phyloP scores from a whole-genome alignment of 2,113 vertebrate species.

The Notothenia rossii region DNA sequence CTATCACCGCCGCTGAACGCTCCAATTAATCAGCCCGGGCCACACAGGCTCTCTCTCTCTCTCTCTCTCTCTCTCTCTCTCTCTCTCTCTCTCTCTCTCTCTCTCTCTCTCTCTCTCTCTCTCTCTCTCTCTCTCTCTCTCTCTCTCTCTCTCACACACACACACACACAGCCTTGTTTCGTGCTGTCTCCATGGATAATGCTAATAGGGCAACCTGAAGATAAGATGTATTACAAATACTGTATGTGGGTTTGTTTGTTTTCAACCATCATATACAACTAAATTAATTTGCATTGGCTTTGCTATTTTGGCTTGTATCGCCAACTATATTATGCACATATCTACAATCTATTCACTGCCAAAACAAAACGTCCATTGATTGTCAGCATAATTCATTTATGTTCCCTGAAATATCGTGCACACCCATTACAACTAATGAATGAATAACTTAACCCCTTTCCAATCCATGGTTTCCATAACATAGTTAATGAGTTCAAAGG shows the following conservation, averaged over 20 bases:
- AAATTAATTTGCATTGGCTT: conserved; percentile 3
- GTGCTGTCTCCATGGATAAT: conserved; percentile 54
- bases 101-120: too few relatives aligned
- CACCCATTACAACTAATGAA: not conserved
- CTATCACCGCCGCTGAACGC: conserved; percentile 70
- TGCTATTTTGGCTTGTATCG: not conserved
- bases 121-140: too few relatives aligned
- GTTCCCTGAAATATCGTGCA: not conserved
- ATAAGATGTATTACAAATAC: conserved; percentile 11
- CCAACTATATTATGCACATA: not conserved
- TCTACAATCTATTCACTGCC: not conserved
- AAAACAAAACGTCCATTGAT: conserved; percentile 4
- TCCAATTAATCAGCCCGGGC: conserved; percentile 76
- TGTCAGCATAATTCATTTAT: not conserved
- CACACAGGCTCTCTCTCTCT: conserved; percentile 22
- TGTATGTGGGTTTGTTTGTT: conserved; percentile 5
- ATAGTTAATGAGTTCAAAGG: too few relatives aligned
- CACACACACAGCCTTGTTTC: conserved; percentile 32
- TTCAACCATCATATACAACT: not conserved
- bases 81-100: too few relatives aligned
- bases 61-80: too few relatives aligned
- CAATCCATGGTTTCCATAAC: too few relatives aligned
- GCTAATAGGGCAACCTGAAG: conserved; percentile 48
- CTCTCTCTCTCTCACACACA: too few relatives aligned
- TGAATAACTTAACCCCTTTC: not conserved